A percentile compares a stretch with the other conserved stretches of the same genome.
phyloP scores from a whole-genome alignment of 2,113 vertebrate species.

The Prochilodus magdalenae region DNA sequence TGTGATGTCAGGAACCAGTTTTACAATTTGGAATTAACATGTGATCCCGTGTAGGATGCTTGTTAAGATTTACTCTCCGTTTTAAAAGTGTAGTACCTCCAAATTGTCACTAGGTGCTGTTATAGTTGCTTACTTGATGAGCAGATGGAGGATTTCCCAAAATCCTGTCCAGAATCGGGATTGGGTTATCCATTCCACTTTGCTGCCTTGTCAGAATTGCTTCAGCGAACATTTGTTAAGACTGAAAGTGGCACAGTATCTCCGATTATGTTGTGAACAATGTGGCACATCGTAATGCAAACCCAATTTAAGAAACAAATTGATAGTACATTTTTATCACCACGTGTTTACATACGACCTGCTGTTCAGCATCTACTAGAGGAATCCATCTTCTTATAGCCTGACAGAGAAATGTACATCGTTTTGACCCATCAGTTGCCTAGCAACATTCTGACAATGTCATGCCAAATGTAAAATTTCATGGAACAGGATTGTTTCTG shows the following conservation, averaged over 20 bases:
- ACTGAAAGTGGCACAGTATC: neutral
- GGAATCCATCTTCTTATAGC: neutral
- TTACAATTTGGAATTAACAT: too few relatives aligned
- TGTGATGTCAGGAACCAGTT: too few relatives aligned
- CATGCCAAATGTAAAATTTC: neutral
- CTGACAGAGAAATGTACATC: neutral
- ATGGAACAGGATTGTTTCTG: neutral
- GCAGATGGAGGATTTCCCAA: neutral
- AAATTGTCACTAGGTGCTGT: conserved; percentile 20
- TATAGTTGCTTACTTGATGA: neutral
- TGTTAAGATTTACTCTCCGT: neutral
- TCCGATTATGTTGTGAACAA: neutral
- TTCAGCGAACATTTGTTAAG: neutral
- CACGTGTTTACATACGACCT: neutral
- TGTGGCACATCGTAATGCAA: neutral
- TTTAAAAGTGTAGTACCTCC: conserved; percentile 17
- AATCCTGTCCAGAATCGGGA: neutral
- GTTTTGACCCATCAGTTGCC: neutral
- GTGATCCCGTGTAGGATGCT: neutral
- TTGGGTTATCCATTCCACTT: neutral
- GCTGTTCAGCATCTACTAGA: neutral
- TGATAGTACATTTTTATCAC: neutral
- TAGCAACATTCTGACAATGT: neutral
- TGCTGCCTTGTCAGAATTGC: neutral
- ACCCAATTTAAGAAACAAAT: neutral